Conservation (phyloP, 1,140 invertebrate genomes). For the Bombus terrestris region DNA sequence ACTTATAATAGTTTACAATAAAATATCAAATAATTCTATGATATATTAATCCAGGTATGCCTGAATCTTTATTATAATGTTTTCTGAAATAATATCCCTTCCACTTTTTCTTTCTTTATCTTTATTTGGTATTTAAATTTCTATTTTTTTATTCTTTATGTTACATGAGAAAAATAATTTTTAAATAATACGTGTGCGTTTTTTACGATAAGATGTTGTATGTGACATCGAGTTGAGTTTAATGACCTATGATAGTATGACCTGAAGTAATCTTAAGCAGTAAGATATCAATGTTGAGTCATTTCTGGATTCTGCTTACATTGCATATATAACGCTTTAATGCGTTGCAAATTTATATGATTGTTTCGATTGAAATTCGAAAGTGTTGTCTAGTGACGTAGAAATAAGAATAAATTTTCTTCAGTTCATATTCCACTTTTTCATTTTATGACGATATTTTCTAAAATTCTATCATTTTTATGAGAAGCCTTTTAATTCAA, state of each 20-base stretch:
- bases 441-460: neutral
- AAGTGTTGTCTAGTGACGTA: neutral
- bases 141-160: neutral
- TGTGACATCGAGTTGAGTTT: neutral
- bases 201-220: neutral
- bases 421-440: neutral
- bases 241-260: neutral
- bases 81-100: neutral
- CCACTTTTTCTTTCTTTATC: neutral
- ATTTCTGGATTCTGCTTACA: neutral
- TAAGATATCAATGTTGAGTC: neutral
- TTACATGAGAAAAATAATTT: neutral
- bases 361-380: neutral
- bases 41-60: neutral
- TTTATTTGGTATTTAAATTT: neutral
- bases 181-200: neutral
- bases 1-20: conserved; percentile 2
- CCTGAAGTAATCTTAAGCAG: neutral
- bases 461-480: neutral
- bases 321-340: neutral
- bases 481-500: neutral
- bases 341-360: neutral
- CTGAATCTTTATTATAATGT: neutral
- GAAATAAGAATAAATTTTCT: neutral
- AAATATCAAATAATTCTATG: neutral